Conservation (phyloP, 2,888 invertebrate genomes). For the Hypercompe scribonia region DNA sequence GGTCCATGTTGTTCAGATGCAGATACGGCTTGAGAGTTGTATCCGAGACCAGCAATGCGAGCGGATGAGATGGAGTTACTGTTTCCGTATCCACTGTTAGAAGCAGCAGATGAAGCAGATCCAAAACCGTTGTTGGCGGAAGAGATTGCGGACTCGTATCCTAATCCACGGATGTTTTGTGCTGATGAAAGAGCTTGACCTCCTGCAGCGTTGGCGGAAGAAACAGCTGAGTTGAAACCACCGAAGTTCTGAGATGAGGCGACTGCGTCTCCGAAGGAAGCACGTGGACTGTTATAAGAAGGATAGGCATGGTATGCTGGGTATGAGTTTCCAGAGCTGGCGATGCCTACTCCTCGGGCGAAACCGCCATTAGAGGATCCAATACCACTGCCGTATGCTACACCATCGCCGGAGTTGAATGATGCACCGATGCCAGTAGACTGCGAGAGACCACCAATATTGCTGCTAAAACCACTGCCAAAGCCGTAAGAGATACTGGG, state of each 20-base stretch:
- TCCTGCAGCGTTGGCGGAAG: slow-evolving; percentile 61
- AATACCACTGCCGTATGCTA: slow-evolving; percentile 71
- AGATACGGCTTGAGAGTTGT: slow-evolving; percentile 62
- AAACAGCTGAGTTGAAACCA: slow-evolving; percentile 62
- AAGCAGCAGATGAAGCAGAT: slow-evolving; percentile 44
- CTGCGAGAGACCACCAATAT: slow-evolving; percentile 77
- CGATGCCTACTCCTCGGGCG: slow-evolving; percentile 72
- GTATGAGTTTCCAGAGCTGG: slow-evolving; percentile 57
- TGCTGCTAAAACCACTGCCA: slow-evolving; percentile 78
- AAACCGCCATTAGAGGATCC: slow-evolving; percentile 59
- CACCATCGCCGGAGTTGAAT: slow-evolving; percentile 69
- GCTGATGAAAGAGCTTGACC: slow-evolving; percentile 52
- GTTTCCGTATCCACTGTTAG: slow-evolving; percentile 55
- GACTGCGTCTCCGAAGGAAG: slow-evolving; percentile 57
- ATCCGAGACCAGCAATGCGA: slow-evolving; percentile 57
- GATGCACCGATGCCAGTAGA: slow-evolving; percentile 72
- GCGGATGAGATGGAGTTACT: slow-evolving; percentile 61
- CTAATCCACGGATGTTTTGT: slow-evolving; percentile 54
- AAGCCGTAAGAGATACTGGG: slow-evolving; percentile 76
- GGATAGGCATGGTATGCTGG: slow-evolving; percentile 50
- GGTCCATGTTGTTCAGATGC: slow-evolving; percentile 66
- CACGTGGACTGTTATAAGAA: slow-evolving; percentile 51
- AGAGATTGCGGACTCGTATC: slow-evolving; percentile 34
- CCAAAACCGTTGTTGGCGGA: slow-evolving; percentile 55
- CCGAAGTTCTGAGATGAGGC: slow-evolving; percentile 68